Base-by-base conservation (phyloP, 30 jellyfish, hydroid and myxozoan species). In the Chironex yamaguchii region DNA sequence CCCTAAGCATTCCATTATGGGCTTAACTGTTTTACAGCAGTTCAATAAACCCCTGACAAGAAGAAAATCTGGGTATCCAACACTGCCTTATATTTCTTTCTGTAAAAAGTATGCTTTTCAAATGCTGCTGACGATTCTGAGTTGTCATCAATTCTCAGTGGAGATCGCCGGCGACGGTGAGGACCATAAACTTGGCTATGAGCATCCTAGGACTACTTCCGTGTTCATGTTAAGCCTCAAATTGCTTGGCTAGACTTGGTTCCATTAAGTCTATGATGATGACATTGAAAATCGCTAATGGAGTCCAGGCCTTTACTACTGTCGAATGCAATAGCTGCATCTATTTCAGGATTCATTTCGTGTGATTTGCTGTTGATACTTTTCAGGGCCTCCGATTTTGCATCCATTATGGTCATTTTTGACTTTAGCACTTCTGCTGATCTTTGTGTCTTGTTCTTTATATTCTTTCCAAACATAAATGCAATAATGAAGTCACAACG, bases 11-110 rank as follows among this genome's bases (percentile, higher is more conserved):
- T n/a, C n/a, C n/a, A n/a, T n/a, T n/a, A n/a, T n/a, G n/a, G n/a
- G 86, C 86, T 36, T 72, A 11, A 72, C 14, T n/a, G 86, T 72
- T 9, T 11, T 9, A 49, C 49, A 12, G 86, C 86, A 72, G 86
- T 72, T 72, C 42, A 42, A 20, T 11, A 22, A 3, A 70, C 84
- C 20, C 29, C 78, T 22, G 76, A 11, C 21, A 36, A 11, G 25
- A 72, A 72, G 49, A 75, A 3, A 36, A 74, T 50, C 25, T 74
- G 87, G 52, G 87, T 42, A 54, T 74, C 87, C 4, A 74, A 26
- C 27, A 74, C 76, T 0, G 52, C 79, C 28, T 74, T 74, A 29
- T 48, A 74, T 25, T 48, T 29, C 76, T 22, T 36, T 2, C 87
- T 52, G 31, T 42, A 42, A 50, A 74, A 49, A 0, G 79, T 1